Evolutionary conservation across 2,113 vertebrate species (phyloP), one percentile per base, ranked within the genome.

Genomic region (Neopipo cinnamomea): DNA sequence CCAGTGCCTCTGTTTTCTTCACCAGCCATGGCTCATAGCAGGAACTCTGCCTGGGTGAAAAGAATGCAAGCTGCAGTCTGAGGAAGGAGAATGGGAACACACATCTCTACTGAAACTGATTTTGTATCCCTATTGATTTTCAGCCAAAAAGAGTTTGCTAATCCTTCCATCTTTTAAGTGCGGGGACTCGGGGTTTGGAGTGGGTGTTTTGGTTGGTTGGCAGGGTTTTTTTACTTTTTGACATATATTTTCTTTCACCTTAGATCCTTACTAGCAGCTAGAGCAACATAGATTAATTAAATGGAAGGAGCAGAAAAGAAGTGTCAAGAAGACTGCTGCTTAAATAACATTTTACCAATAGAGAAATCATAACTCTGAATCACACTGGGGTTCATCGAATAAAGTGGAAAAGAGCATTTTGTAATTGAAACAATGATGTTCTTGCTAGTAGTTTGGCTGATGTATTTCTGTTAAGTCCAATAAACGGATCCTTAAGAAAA

Each of bases 11-110:
- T 46, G 9, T 19, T 85, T 75, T 63, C 33, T 50, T 75, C 28
- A 31, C 10, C 14, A 70, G 22, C 22, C 58, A 30, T 0, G 0
- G 33, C 46, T 47, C 2, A 0, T 35, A n/a, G 19, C 37, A 73
- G 25, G 24, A 93, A 3, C 58, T 61, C 19, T 55, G 21, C 11
- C 2, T 11, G 9, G 17, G 3, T 25, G 31, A 70, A 65, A 6
- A 52, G 23, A 55, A 42, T n/a, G 37, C 12, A 71, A 39, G 19
- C 22, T 46, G 22, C 0, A 2, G 4, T 27, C 9, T 46, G 42
- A 63, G 37, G 31, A 65, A 59, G 9, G 25, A 59, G 41, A 56
- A 79, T 19, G n/a, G 7, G 24, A 72, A 30, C 19, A 30, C 27
- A 31, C 0, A 3, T n/a, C 9, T 61, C 16, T 66, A 8, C 33